A percentile compares a stretch with the other conserved stretches of the same genome.
phyloP scores from a whole-genome alignment of 2,888 invertebrate species.

The Chrysina gloriosa region DNA sequence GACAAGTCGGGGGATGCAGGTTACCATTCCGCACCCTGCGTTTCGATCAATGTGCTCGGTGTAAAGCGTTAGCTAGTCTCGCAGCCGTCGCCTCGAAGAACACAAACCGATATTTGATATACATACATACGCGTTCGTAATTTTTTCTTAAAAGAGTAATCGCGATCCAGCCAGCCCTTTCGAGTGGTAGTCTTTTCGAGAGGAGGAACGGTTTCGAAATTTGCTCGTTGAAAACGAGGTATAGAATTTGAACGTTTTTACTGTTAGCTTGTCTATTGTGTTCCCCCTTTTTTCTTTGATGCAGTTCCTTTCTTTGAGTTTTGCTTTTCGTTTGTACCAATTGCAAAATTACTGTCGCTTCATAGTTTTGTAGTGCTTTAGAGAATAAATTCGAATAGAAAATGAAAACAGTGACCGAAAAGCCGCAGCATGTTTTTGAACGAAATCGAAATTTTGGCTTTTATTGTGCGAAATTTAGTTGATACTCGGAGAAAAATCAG shows the following conservation, averaged over 20 bases:
- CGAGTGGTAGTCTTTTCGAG: slow-evolving; percentile 35
- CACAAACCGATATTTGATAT: slow-evolving; percentile 18
- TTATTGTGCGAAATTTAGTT: too few relatives aligned
- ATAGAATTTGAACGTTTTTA: slow-evolving; percentile 8
- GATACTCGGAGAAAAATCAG: too few relatives aligned
- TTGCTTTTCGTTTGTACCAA: too few relatives aligned
- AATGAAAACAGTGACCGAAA: too few relatives aligned
- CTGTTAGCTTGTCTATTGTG: background rate
- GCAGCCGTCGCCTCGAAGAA: slow-evolving; percentile 49
- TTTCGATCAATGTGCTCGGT: slow-evolving; percentile 60
- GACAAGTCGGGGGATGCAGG: slow-evolving; percentile 65
- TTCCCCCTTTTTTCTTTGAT: background rate
- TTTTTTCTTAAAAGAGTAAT: slow-evolving; percentile 6
- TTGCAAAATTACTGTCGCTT: too few relatives aligned
- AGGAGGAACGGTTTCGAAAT: slow-evolving; percentile 32
- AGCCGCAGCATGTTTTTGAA: too few relatives aligned
- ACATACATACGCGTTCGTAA: too few relatives aligned
- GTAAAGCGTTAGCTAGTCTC: slow-evolving; percentile 34
- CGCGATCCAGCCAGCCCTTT: background rate
- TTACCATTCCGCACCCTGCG: slow-evolving; percentile 62
- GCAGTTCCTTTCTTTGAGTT: background rate
- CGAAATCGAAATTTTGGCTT: too few relatives aligned
- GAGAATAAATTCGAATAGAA: too few relatives aligned
- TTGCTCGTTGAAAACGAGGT: slow-evolving; percentile 45
- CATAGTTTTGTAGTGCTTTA: too few relatives aligned